Evolutionary conservation across 2,797 vertebrate genomes (phyloP).

Genomic region (Melanotaenia maccullochi): DNA sequence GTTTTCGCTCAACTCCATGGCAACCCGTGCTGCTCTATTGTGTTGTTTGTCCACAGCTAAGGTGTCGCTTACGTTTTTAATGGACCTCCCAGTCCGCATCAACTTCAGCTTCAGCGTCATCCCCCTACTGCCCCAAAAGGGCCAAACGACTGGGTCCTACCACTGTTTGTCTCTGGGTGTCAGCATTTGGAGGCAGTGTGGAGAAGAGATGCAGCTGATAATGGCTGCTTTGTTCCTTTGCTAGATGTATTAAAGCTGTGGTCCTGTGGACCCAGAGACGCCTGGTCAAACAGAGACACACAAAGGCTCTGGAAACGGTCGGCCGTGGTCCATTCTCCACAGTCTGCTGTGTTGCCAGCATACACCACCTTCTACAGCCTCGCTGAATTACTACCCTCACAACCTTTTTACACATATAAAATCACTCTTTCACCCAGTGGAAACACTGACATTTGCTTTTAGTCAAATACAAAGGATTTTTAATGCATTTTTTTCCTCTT

Average conservation of each 20-base stretch:
- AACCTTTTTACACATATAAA: slow-evolving; percentile 78
- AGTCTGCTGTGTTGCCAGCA: slow-evolving; percentile 73
- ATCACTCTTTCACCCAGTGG: slow-evolving; percentile 73
- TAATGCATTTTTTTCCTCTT: slow-evolving; percentile 58
- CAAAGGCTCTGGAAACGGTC: slow-evolving; percentile 75
- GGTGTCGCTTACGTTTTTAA: slow-evolving; percentile 78
- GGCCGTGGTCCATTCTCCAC: slow-evolving; percentile 73
- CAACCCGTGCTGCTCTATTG: slow-evolving; percentile 74
- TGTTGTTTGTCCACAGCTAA: slow-evolving; percentile 79
- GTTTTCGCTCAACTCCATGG: slow-evolving; percentile 75
- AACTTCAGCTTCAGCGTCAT: slow-evolving; percentile 62
- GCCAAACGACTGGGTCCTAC: slow-evolving; percentile 55
- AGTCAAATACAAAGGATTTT: slow-evolving; percentile 74
- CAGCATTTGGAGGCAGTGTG: slow-evolving; percentile 61
- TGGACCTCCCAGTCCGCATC: slow-evolving; percentile 78
- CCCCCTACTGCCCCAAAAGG: slow-evolving; percentile 25
- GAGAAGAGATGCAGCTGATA: slow-evolving; percentile 79
- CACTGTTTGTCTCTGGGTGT: slow-evolving; percentile 74
- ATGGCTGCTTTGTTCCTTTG: slow-evolving; percentile 79
- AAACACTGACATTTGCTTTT: slow-evolving; percentile 79
- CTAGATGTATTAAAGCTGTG: slow-evolving; percentile 70
- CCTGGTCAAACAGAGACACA: slow-evolving; percentile 83
- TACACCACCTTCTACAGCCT: slow-evolving; percentile 66
- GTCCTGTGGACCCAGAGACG: slow-evolving; percentile 80
- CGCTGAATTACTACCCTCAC: slow-evolving; percentile 74